Base-by-base conservation (phyloP, 2,797 vertebrate genomes). In the Diceros bicornis region DNA sequence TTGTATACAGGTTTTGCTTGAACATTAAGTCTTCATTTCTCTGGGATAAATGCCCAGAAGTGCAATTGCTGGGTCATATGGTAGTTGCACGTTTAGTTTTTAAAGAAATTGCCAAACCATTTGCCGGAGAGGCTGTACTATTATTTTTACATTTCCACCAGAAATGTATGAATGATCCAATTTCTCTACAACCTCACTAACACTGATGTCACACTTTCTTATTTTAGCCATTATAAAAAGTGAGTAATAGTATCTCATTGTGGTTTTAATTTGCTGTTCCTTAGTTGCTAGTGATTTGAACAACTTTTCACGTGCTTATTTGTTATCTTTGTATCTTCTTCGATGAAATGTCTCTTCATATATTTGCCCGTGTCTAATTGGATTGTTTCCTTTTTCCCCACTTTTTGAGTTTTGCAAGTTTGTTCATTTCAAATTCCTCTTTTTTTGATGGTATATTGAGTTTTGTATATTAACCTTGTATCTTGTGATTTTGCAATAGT, bases 391-490 rank as follows among this genome's bases (percentile, higher is more conserved):
- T 85, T 90, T 37, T 77, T 37, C 16, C 6, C 52, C 34, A 61
- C 21, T 78, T 59, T 47, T 4, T 52, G n/a, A 85, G 79, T 90
- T 90, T 90, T 85, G 10, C 27, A 25, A 50, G 16, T 32, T 47
- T 75, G 16, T 83, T 68, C 84, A 77, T 37, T 90, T 94, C 25
- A 77, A 90, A 50, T 69, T 94, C 8, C 14, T 78, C 21, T 37
- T 77, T 68, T 59, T 77, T 78, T n/a, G 12, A 10, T 79, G 12
- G 18, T 55, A 64, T 72, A 57, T 32, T 72, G 37, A 20, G 27
- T 74, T 82, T 94, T 81, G 20, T n/a, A 41, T 90, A 59, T 84
- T 83, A 89, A 83, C 47, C 47, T 44, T 44, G 27, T 78, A 72
- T 44, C 7, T 18, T 89, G 16, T 34, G 21, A 59, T 23, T 25